phyloP scores from a whole-genome alignment of 2,888 invertebrate species.

The Drosophila nigritarsus region DNA sequence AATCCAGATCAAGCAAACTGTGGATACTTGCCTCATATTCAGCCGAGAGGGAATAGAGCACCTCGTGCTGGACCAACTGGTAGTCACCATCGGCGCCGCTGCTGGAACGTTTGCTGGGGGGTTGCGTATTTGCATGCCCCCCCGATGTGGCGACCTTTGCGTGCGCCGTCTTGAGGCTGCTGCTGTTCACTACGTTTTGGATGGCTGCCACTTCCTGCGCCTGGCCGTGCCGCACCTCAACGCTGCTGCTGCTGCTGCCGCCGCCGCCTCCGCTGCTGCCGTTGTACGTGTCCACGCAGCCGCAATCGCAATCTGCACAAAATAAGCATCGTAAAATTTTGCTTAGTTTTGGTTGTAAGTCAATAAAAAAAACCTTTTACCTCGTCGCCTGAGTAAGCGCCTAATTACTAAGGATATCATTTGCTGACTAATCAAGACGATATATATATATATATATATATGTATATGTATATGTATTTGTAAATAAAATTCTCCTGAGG shows the following conservation, averaged over 20 bases:
- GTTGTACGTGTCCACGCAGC: conserved; percentile 84
- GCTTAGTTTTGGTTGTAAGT: background rate
- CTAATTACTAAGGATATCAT: conserved; percentile 62
- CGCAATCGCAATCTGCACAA: conserved; percentile 84
- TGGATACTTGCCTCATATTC: conserved; percentile 88
- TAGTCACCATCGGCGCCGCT: conserved; percentile 98
- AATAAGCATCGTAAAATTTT: background rate
- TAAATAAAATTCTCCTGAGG: conserved; percentile 47
- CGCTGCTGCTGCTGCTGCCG: conserved; percentile 41
- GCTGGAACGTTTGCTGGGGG: conserved; percentile 89
- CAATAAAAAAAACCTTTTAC: conserved; percentile 3
- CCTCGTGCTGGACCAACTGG: conserved; percentile 99
- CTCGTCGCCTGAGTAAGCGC: conserved; percentile 46
- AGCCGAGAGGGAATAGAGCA: conserved; percentile 97
- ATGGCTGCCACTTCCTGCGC: conserved; percentile 35
- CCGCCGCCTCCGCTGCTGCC: conserved; percentile 49
- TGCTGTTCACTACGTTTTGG: conserved; percentile 66
- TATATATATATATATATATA: background rate
- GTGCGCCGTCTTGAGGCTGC: conserved; percentile 85
- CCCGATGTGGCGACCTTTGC: conserved; percentile 85
- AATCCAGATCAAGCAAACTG: background rate
- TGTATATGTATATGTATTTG: background rate
- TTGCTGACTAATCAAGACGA: background rate
- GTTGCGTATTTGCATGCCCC: conserved; percentile 86
- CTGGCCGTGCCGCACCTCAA: conserved; percentile 48